Evolutionary conservation across 2,888 invertebrate genomes (phyloP).

Genomic region (Achlya flavicornis): DNA sequence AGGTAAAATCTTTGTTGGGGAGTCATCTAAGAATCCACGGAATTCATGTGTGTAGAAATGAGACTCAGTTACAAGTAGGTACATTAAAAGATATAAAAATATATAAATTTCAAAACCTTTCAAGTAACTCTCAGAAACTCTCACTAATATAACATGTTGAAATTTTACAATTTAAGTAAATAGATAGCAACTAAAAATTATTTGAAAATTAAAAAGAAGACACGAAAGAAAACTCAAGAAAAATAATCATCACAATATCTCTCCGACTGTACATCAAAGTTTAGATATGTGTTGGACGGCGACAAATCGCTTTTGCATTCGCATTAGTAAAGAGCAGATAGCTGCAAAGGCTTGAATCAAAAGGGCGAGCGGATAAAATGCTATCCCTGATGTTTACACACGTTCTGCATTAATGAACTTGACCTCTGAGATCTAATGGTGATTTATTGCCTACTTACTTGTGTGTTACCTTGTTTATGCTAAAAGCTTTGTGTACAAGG

Average conservation of each 20-base stretch:
- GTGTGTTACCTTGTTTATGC: constrained; percentile 38
- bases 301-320: constrained; percentile 77
- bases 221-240: background rate
- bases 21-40: too few species aligned
- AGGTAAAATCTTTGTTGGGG: too few species aligned
- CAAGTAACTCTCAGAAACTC: too few species aligned
- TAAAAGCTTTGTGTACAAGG: constrained; percentile 35
- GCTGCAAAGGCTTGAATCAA: constrained; percentile 55
- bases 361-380: constrained; percentile 65
- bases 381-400: constrained; percentile 43
- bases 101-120: too few species aligned
- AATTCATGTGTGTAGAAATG: too few species aligned
- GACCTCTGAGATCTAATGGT: constrained; percentile 49
- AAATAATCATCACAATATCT: constrained; percentile 23
- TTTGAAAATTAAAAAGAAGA: background rate
- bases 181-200: too few species aligned
- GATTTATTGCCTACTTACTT: constrained; percentile 37
- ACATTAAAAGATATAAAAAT: too few species aligned
- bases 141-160: too few species aligned
- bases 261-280: constrained; percentile 62
- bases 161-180: too few species aligned
- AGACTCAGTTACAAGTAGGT: too few species aligned
- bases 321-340: constrained; percentile 68
- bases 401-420: constrained; percentile 71
- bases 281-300: constrained; percentile 71